Evolutionary conservation across 2,797 vertebrate species (phyloP).

Genomic region (Amphiprion clarkii): DNA sequence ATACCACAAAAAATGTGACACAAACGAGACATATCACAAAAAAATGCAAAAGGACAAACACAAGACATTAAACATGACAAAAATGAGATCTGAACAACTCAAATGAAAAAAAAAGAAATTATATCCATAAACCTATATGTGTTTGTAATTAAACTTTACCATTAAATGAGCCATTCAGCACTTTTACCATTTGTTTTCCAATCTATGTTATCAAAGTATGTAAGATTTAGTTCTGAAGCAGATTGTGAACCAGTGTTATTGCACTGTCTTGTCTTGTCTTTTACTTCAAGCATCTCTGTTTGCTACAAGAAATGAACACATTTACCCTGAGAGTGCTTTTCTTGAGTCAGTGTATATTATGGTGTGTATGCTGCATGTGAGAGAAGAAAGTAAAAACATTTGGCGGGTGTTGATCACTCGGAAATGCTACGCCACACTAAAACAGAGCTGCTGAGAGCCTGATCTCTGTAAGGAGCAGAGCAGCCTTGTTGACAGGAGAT

Average conservation of each 20-base stretch:
- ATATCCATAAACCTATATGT: no score
- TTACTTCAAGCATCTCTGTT: not conserved
- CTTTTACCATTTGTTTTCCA: no score
- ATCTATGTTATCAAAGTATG: no score
- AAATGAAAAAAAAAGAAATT: no score
- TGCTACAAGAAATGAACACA: not conserved
- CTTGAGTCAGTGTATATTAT: not conserved
- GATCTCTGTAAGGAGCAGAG: conserved; percentile 26
- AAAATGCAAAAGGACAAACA: no score
- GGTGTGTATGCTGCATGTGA: not conserved
- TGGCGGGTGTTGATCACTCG: not conserved
- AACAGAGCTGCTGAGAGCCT: not conserved
- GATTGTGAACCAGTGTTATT: not conserved
- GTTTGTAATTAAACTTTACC: no score
- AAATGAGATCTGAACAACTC: no score
- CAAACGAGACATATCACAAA: no score
- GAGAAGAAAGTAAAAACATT: not conserved
- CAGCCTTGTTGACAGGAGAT: conserved; percentile 21
- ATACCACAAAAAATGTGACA: no score
- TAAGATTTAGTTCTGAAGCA: no score
- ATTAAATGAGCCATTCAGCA: no score
- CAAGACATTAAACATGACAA: no score
- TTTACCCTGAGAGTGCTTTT: not conserved
- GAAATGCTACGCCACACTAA: not conserved
- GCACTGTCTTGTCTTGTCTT: not conserved